Conservation (phyloP, 2,113 vertebrate genomes). For the Microtus oregoni region DNA sequence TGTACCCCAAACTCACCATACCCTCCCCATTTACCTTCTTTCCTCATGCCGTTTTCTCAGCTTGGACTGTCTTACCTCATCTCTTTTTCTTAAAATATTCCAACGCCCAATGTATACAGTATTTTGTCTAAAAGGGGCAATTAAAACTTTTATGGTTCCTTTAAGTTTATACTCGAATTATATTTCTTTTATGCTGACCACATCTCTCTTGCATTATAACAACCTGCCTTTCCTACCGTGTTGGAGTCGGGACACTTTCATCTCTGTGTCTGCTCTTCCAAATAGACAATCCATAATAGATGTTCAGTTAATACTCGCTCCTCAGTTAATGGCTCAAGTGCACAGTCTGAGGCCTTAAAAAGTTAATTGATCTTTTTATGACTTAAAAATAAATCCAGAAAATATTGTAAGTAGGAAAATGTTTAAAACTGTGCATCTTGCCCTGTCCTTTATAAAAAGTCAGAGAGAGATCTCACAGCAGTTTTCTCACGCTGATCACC, state of each 20-base stretch:
- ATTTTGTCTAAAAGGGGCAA: neutral
- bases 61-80: neutral
- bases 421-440: neutral
- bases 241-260: neutral
- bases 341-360: neutral
- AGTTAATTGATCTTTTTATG: conserved; percentile 2
- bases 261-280: neutral
- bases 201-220: neutral
- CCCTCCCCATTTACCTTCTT: neutral
- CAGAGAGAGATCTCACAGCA: neutral
- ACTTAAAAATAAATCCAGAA: neutral
- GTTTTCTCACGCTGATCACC: conserved; percentile 25
- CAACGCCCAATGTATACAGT: neutral
- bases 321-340: neutral
- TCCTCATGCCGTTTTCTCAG: neutral
- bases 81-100: neutral
- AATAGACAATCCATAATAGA: conserved; percentile 43
- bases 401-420: neutral
- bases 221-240: neutral
- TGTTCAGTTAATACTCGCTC: conserved; percentile 21
- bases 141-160: neutral
- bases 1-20: neutral
- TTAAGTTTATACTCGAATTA: neutral
- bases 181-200: conserved; percentile 12
- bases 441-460: neutral